A percentile compares a stretch with the other conserved stretches of the same genome.
Evolutionary conservation across 2,797 vertebrate species (phyloP).

Genomic region (Anguilla anguilla): DNA sequence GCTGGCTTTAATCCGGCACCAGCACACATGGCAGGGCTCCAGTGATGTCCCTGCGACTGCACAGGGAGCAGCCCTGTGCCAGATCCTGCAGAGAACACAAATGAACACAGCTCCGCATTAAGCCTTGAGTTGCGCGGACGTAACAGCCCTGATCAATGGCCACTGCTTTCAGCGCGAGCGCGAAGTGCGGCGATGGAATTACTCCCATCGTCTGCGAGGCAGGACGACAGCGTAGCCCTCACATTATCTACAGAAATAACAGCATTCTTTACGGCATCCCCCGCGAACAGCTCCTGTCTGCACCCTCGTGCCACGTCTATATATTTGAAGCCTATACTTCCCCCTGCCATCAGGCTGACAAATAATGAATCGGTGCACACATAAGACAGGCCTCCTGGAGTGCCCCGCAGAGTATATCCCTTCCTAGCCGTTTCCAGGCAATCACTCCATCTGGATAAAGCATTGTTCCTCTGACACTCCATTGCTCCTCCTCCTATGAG

Average conservation of each 20-base stretch:
- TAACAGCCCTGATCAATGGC: neutral
- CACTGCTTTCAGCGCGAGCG: neutral
- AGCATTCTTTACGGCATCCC: neutral
- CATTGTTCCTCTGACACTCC: neutral
- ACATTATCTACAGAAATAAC: neutral
- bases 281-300: neutral
- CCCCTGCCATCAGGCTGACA: neutral
- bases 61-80: neutral
- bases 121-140: neutral
- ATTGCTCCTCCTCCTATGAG: slow-evolving; percentile 6
- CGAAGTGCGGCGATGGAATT: neutral
- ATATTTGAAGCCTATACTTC: neutral
- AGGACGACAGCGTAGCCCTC: neutral
- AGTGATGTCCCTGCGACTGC: neutral
- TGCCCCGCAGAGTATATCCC: slow-evolving; percentile 13
- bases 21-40: slow-evolving; percentile 10
- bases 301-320: neutral
- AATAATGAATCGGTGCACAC: slow-evolving; percentile 15
- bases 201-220: neutral
- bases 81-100: slow-evolving; percentile 16
- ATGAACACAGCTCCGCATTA: neutral
- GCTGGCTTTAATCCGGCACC: slow-evolving; percentile 10
- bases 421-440: slow-evolving; percentile 16
- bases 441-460: neutral
- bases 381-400: neutral